Base-by-base conservation (phyloP, 2,888 invertebrate species). In the Meganola albula region DNA sequence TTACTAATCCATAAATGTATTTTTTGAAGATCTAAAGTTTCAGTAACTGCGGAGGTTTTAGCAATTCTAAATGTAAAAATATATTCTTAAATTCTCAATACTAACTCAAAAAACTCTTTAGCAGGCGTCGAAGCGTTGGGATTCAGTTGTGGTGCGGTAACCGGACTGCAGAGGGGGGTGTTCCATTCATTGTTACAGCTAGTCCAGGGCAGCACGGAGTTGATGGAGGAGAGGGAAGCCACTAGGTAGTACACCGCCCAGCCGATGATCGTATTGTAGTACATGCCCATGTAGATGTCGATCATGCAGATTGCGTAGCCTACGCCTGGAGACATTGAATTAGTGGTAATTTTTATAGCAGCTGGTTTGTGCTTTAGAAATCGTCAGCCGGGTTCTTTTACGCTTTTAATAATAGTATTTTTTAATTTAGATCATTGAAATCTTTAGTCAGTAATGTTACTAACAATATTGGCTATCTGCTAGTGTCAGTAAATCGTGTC, bases 241-340 rank as follows among this genome's bases (percentile, higher is more conserved):
- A 95, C 89, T 48, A 96, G 88, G 80, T 96, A 96, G 84, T 96
- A 96, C 31, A 96, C 92, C 24, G 97, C 96, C 96, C 97, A 97
- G 26, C 96, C 96, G 63, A 98, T 97, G 74, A 98, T 95, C 27
- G 97, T 97, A 85, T 98, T 98, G 88, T 98, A 98, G 86, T 96
- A 97, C 93, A 97, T 97, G 54, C 95, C 95, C 91, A 93, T 93
- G 87, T 97, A 98, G 69, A 97, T 90, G 80, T 97, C 97, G 59
- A 98, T 95, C 71, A 98, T 90, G 74, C 97, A 97, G 68, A 98
- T 98, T 6, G 97, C 96, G 84, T 97, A 97, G 31, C 98, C 98
- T 31, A 98, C 93, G 50, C 98, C 97, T 97, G n/a, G n/a, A n/a
- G n/a, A n/a, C n/a, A n/a, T n/a, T n/a, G n/a, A n/a, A n/a, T n/a